Base-by-base conservation (phyloP, 2,888 invertebrate species). In the Epinotia nisella region DNA sequence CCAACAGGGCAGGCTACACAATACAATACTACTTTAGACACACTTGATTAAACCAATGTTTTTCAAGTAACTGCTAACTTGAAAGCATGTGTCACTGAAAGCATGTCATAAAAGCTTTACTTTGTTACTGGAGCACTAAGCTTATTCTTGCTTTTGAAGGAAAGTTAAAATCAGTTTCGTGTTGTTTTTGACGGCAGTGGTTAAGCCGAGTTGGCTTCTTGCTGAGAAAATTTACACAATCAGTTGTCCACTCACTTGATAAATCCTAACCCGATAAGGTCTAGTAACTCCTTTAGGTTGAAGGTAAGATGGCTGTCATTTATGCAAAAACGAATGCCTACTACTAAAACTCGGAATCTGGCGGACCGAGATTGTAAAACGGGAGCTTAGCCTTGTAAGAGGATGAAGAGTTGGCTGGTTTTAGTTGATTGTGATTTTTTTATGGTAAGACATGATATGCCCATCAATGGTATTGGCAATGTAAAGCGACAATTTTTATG, bases 361-460 rank as follows among this genome's bases (percentile, higher is more conserved):
- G 35, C 35, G 9, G 35, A 35, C 35, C 9, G 35, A 35, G 9
- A 35, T 35, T 35, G 9, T 7, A 35, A 35, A 35, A 35, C 35
- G 35, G 35, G 51, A 62, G 49, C 45, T 49, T 29, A 49, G 24
- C 17, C 24, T n/a, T n/a, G n/a, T 24, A 10, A n/a, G 15, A n/a
- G n/a, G 24, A 2, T 13, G 4, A 4, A 19, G 53, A 10, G n/a
- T 49, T 49, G n/a, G n/a, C 13, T 21, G 7, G 55, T 13, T 9
- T n/a, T 41, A 19, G 53, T 55, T 65, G 13, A 55, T 66, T 56
- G 55, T 66, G 15, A n/a, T n/a, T 11, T 17, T 13, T 64, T 53
- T 66, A 66, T 55, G 56, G 66, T 9, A 56, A n/a, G 35, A 21
- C 66, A 56, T 39, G 65, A 55, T 55, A 55, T 66, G 41, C 39